A percentile compares a stretch with the other conserved stretches of the same genome.
Conservation (phyloP, 1,140 invertebrate species). For the Gonioctena quinquepunctata region DNA sequence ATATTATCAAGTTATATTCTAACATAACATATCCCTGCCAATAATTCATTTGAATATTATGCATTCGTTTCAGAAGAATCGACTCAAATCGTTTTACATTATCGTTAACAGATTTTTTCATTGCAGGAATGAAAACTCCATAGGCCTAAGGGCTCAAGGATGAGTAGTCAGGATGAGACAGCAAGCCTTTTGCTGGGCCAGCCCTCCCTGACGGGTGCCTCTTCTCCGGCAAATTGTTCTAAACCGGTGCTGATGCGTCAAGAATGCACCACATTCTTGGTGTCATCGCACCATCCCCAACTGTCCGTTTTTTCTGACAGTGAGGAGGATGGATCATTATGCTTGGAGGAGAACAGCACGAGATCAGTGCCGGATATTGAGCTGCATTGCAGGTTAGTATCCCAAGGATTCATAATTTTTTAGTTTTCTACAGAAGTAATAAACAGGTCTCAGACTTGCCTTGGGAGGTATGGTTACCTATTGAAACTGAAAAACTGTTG, state of each 20-base stretch:
- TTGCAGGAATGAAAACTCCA: conserved; percentile 33
- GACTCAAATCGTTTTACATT: too few relatives aligned
- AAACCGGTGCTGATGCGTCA: conserved; percentile 83
- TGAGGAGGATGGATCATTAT: conserved; percentile 72
- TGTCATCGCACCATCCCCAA: conserved; percentile 72
- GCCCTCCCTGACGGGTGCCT: conserved; percentile 60
- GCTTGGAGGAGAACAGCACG: conserved; percentile 69
- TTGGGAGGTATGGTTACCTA: too few relatives aligned
- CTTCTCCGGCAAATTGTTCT: conserved; percentile 51
- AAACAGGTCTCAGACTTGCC: too few relatives aligned
- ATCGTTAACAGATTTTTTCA: too few relatives aligned
- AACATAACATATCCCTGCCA: too few relatives aligned
- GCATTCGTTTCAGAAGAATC: too few relatives aligned
- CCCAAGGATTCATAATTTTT: too few relatives aligned
- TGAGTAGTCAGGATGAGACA: conserved; percentile 76
- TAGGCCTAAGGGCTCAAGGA: conserved; percentile 41
- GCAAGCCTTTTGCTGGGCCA: conserved; percentile 71
- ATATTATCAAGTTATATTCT: too few relatives aligned
- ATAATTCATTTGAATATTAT: too few relatives aligned
- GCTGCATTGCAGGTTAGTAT: conserved; percentile 73
- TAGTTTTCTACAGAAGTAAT: too few relatives aligned
- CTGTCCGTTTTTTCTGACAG: conserved; percentile 76
- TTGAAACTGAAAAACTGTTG: too few relatives aligned
- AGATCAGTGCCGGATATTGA: conserved; percentile 88
- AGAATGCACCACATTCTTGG: conserved; percentile 75